Percentiles rank a stretch among this genome's conserved stretches.
Evolutionary conservation across 1,140 invertebrate genomes (phyloP).

Genomic region (Zaprionus lachaisei): DNA sequence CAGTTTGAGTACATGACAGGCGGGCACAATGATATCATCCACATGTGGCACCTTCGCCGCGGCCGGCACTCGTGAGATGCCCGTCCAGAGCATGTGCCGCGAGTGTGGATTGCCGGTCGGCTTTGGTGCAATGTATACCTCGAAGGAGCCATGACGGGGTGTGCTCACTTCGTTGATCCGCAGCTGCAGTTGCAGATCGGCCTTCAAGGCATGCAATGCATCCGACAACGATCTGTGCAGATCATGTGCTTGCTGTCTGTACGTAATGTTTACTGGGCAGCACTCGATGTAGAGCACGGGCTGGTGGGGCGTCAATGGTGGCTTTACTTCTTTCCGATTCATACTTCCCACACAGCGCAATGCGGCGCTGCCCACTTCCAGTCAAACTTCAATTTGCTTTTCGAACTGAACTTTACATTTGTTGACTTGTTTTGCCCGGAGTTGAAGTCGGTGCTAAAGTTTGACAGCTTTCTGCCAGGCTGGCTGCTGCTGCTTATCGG

Average conservation of each 20-base stretch:
- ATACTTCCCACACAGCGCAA: not conserved
- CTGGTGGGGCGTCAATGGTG: slow-evolving; percentile 42
- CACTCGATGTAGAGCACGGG: slow-evolving; percentile 75
- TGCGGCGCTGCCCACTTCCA: not conserved
- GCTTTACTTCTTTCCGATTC: not conserved
- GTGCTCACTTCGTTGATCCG: slow-evolving; percentile 50
- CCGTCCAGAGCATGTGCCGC: slow-evolving; percentile 64
- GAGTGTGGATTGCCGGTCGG: slow-evolving; percentile 33
- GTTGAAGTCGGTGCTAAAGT: slow-evolving; percentile 12
- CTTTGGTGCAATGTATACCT: slow-evolving; percentile 46
- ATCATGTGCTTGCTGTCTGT: slow-evolving; percentile 39
- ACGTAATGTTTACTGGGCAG: slow-evolving; percentile 46
- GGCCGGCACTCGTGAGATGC: slow-evolving; percentile 56
- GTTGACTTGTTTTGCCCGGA: not conserved
- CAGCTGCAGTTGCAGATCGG: slow-evolving; percentile 59
- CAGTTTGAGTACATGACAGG: slow-evolving; percentile 45
- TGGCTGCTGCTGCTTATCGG: slow-evolving; percentile 8
- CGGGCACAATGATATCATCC: slow-evolving; percentile 53
- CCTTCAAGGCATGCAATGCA: slow-evolving; percentile 41
- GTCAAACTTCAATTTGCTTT: slow-evolving; percentile 10
- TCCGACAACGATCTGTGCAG: slow-evolving; percentile 54
- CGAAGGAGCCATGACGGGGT: slow-evolving; percentile 63
- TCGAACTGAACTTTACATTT: not conserved
- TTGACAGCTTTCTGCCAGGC: slow-evolving; percentile 29
- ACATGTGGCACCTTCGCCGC: slow-evolving; percentile 67